Conservation (phyloP, 2,113 vertebrate genomes). For the Spermophilus dauricus region DNA sequence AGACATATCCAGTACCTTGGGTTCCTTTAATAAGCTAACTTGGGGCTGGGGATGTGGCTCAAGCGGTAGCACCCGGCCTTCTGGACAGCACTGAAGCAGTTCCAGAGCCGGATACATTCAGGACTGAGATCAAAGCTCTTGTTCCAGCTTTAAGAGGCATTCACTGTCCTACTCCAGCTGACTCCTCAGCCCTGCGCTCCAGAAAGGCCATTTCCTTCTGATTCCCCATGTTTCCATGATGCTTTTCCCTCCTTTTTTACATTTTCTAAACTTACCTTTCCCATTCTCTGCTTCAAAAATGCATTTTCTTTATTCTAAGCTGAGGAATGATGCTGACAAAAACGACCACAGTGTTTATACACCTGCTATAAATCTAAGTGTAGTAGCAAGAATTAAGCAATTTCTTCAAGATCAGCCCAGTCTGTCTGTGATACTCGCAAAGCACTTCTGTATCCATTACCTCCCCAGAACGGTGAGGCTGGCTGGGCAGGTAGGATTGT, state of each 20-base stretch:
- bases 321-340: neutral
- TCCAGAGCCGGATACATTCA: neutral
- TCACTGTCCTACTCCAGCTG: neutral
- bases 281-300: neutral
- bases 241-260: neutral
- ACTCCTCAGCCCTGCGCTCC: neutral
- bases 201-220: neutral
- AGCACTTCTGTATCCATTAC: neutral
- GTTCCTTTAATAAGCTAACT: neutral
- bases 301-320: neutral
- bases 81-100: neutral
- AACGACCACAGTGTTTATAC: neutral
- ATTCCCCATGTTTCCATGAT: too few relatives aligned
- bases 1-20: neutral
- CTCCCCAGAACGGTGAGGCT: neutral
- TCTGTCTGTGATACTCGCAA: neutral
- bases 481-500: neutral
- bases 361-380: neutral
- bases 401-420: neutral
- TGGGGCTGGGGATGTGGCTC: too few relatives aligned
- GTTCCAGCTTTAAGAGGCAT: neutral
- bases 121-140: conserved; percentile 2
- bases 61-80: too few relatives aligned
- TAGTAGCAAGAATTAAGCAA: neutral
- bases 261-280: neutral